These are phyloP conservation scores for Vesta saturnalis DNA, from an alignment of 2,888 invertebrate species.

Conservation along the genomic window DNA sequence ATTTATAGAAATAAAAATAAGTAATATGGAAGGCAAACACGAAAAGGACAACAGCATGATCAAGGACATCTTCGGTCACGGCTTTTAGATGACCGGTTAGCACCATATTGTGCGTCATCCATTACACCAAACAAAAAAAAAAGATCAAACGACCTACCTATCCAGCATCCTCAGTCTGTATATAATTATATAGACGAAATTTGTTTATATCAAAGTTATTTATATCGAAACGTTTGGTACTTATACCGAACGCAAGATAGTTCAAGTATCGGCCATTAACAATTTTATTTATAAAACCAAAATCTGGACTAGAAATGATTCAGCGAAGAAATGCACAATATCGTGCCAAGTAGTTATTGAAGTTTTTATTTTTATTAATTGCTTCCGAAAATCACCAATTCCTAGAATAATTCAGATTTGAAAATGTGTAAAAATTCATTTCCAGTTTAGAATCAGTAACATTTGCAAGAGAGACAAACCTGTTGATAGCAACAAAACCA, in stretches of 20 bases:
- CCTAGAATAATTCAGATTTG: background rate
- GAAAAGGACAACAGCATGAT: conserved; percentile 56
- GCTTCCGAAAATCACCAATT: background rate
- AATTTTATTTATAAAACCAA: background rate
- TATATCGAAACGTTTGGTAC: background rate
- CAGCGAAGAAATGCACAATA: background rate
- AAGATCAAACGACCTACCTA: conserved; percentile 1
- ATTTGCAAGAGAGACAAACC: no score
- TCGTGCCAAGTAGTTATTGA: background rate
- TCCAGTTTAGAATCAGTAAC: background rate
- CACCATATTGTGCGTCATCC: conserved; percentile 16
- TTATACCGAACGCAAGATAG: background rate
- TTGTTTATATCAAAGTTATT: background rate
- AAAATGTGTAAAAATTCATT: no score
- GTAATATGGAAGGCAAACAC: conserved; percentile 53
- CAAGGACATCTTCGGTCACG: conserved; percentile 53
- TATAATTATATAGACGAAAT: background rate
- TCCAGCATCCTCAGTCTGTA: conserved; percentile 8
- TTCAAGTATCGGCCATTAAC: background rate
- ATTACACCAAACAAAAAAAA: background rate
- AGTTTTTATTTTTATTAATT: background rate
- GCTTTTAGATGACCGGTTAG: conserved; percentile 49
- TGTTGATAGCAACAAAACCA: background rate
- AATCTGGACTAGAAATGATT: background rate
- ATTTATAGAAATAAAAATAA: conserved; percentile 36